Evolutionary conservation across 1,140 invertebrate genomes (phyloP), one percentile per base, ranked within the genome.

Genomic region (Bombus superbus): DNA sequence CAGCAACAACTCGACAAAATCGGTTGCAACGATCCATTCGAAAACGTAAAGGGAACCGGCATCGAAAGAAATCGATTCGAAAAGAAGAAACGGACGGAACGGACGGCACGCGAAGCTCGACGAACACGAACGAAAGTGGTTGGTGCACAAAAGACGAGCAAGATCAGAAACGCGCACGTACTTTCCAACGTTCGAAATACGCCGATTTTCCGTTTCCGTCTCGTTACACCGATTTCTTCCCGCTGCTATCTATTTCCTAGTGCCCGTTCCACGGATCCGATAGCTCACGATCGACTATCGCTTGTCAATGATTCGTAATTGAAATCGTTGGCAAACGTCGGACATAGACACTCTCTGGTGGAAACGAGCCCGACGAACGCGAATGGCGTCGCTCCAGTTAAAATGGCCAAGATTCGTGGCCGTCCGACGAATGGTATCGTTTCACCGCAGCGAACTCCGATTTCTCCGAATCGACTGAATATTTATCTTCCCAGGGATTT

Each of bases 241-340:
- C 47, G 18, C 47, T 22, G 18, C 32, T 35, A 57, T 10, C 38
- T 35, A 35, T 71, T 32, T 78, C 64, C 1, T 47, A 13, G 25
- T 35, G 1, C 32, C 3, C 25, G 38, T 42, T 28, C 44, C 62
- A 62, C n/a, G 42, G 42, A 72, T 44, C 44, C 47, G 72, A 75
- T 13, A 44, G 8, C 32, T 32, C n/a, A 47, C n/a, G 74, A 66
- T 62, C 59, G 59, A 62, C 59, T 13, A n/a, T 13, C 10, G 28
- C 47, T 59, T 59, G n/a, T 62, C 62, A 69, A 28, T 15, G 71
- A 82, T 64, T 40, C 44, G 18, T 84, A 84, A 79, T 84, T 79
- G 53, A 71, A 62, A 72, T 79, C 62, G n/a, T 28, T 83, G 74
- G 74, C 64, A 59, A 59, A 57, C n/a, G 40, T 25, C 40, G 64